A percentile compares a stretch with the other conserved stretches of the same genome.
These are phyloP conservation scores for Diplodus sargus DNA, from an alignment of 2,797 vertebrate genomes.

Conservation along the genomic window DNA sequence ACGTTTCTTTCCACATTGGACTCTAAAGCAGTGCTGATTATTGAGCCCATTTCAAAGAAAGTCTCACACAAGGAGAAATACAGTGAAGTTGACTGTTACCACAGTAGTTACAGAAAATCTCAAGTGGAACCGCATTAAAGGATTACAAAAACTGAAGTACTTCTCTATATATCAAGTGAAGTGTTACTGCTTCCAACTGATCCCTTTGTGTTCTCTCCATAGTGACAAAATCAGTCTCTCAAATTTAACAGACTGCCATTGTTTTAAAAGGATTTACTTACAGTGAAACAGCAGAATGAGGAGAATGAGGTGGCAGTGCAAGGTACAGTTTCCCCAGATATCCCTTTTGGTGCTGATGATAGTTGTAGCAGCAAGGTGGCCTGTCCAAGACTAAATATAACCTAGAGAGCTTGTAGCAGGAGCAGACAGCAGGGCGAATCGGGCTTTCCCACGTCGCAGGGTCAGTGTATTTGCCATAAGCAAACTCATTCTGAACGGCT, in stretches of 20 bases:
- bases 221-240: conserved; percentile 36
- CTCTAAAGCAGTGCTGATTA: conserved; percentile 20
- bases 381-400: conserved; percentile 80
- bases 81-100: conserved; percentile 27
- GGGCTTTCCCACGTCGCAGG: conserved; percentile 73
- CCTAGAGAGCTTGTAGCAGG: conserved; percentile 60
- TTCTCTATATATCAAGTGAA: conserved; percentile 49
- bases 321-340: conserved; percentile 66
- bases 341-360: conserved; percentile 75
- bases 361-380: conserved; percentile 58
- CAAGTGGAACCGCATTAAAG: conserved; percentile 27
- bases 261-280: conserved; percentile 74
- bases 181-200: conserved; percentile 49
- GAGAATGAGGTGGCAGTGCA: conserved; percentile 49
- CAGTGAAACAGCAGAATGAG: conserved; percentile 59
- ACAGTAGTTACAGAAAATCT: conserved; percentile 35
- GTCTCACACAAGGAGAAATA: conserved; percentile 15
- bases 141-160: conserved; percentile 43
- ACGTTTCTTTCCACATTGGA: conserved; percentile 21
- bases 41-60: conserved; percentile 19
- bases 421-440: conserved; percentile 55
- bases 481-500: conserved; percentile 67
- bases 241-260: conserved; percentile 52
- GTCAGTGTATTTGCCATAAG: conserved; percentile 68
- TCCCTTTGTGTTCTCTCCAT: conserved; percentile 30